Conservation (phyloP, 2,113 vertebrate genomes). For the Pedionomus torquatus region DNA sequence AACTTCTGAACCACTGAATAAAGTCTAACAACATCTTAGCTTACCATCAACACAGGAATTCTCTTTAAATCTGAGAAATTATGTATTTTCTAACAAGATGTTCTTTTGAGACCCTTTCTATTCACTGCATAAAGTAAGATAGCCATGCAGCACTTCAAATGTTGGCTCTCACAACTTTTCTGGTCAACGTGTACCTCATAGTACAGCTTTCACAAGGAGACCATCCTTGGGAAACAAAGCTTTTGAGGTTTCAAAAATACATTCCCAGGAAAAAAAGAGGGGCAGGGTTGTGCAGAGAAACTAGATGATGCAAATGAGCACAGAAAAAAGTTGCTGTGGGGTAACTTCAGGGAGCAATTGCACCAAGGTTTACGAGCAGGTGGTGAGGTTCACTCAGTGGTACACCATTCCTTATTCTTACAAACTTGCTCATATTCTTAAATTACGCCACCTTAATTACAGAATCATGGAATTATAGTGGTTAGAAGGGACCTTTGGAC, state of each 20-base stretch:
- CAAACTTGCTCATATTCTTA: fast-evolving
- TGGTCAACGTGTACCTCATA: fast-evolving
- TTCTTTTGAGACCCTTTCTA: neutral
- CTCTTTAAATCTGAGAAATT: neutral
- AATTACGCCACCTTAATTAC: neutral
- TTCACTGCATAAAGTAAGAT: neutral
- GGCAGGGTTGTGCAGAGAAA: neutral
- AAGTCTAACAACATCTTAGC: neutral
- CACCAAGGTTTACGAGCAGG: neutral
- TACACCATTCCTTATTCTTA: neutral
- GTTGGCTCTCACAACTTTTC: neutral
- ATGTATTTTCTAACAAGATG: neutral
- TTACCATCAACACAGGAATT: neutral
- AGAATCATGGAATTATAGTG: too few relatives aligned
- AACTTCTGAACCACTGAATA: neutral
- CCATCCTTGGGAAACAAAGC: neutral
- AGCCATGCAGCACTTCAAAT: neutral
- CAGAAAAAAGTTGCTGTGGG: neutral
- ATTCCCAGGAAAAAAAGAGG: neutral
- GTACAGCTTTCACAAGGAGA: neutral
- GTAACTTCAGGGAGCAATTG: neutral
- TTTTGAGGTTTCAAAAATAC: neutral
- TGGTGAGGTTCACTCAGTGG: neutral
- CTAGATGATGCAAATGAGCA: neutral
- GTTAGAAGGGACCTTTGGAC: too few relatives aligned